Base-by-base conservation (phyloP, 2,888 invertebrate genomes). In the Spodoptera exigua region DNA sequence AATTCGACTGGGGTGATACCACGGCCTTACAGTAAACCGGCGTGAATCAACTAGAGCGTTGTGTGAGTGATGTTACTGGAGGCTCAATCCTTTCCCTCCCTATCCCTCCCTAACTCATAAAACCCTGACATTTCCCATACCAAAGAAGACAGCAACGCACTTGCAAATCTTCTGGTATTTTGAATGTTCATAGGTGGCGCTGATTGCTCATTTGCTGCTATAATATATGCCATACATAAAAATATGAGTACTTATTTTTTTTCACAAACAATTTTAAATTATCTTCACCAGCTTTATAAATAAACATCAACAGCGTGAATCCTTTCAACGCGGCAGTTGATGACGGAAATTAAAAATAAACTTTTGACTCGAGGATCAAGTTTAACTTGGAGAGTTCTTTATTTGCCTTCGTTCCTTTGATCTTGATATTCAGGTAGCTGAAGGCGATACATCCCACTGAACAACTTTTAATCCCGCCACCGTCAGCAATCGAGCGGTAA, bases 401-500 rank as follows among this genome's bases (percentile, higher is more conserved):
- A 83, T 82, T 84, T 80, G 78, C 65, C 61, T 77, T 78, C 36
- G 46, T 40, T 65, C 61, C 79, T 83, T 80, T 81, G 80, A 84
- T 81, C 74, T 76, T 68, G 72, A 72, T 70, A 69, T 74, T 67
- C 76, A 81, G 78, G 79, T 78, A 80, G 75, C 80, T 68, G 41
- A 63, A 54, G 69, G 79, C 80, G 80, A 84, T 86, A 85, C 83
- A 84, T 81, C 78, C 36, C 58, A 35, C 57, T 54, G 79, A 79
- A 74, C 74, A 87, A 89, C 84, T 88, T 89, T 85, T 88, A 89
- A 90, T 88, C 89, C 87, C 63, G 63, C 71, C 72, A 78, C 85
- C 85, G 83, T 54, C 81, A 84, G 88, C 87, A 87, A 87, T 89
- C 83, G 86, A 74, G 82, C 87, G 84, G 84, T 90, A 90, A 90